Conservation (phyloP, 2,888 invertebrate species). For the Agonopterix alstromeriana region DNA sequence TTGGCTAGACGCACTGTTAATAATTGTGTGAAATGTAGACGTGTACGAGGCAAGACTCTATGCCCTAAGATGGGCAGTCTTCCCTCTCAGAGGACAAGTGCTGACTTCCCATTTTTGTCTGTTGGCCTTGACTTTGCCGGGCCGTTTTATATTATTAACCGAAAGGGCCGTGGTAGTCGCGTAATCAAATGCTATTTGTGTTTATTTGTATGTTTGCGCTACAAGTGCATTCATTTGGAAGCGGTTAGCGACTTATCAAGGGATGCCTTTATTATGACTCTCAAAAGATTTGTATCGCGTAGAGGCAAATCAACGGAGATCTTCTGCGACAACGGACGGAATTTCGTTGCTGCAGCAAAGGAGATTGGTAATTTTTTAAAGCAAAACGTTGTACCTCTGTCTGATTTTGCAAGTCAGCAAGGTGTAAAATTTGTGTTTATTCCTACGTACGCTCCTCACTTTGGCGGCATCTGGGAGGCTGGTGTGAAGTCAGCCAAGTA, state of each 20-base stretch:
- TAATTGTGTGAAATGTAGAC: slow-evolving; percentile 9
- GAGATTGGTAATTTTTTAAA: slow-evolving; percentile 16
- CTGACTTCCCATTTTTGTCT: slow-evolving; percentile 5
- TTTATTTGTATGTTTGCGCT: slow-evolving; percentile 17
- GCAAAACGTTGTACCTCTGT: slow-evolving; percentile 3
- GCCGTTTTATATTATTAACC: slow-evolving; percentile 1
- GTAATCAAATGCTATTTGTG: slow-evolving; percentile 15
- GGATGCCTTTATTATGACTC: slow-evolving; percentile 19
- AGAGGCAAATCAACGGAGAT: slow-evolving; percentile 23
- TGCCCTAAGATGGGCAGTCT: slow-evolving; percentile 8
- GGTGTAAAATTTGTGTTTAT: slow-evolving; percentile 18
- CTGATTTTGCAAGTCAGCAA: slow-evolving; percentile 18
- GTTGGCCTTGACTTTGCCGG: slow-evolving; percentile 7
- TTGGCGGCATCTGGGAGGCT: slow-evolving; percentile 17
- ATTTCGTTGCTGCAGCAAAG: slow-evolving; percentile 20
- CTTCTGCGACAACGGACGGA: slow-evolving; percentile 24
- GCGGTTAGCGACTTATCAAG: slow-evolving; percentile 19
- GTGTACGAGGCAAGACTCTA: slow-evolving; percentile 6
- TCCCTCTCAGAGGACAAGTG: slow-evolving; percentile 4
- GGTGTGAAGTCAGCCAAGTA: slow-evolving; percentile 14
- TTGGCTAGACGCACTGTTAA: slow-evolving; percentile 7
- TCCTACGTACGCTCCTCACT: slow-evolving; percentile 20
- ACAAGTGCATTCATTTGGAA: slow-evolving; percentile 21
- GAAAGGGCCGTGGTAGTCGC: slow-evolving; percentile 8
- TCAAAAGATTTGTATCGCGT: slow-evolving; percentile 22